These are phyloP conservation scores for Tamandua tetradactyla DNA, from an alignment of 2,797 vertebrate species.

Conservation along the genomic window DNA sequence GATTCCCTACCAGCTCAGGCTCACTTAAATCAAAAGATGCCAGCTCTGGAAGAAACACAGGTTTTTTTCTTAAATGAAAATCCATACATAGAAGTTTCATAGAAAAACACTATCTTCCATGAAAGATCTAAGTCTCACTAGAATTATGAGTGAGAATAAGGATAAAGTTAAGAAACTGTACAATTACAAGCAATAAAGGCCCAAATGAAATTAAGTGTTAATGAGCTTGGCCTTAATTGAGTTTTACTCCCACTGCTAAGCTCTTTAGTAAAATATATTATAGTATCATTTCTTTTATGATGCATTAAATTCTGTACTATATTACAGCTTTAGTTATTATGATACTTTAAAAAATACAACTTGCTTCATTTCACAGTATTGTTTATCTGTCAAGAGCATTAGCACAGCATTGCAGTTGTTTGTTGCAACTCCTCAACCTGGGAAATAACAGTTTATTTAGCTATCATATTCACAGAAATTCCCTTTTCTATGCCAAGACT, in stretches of 20 bases:
- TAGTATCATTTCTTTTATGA: slow-evolving; percentile 74
- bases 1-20: neutral
- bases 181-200: slow-evolving; percentile 60
- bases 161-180: slow-evolving; percentile 72
- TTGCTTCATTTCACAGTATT: slow-evolving; percentile 71
- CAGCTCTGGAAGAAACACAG: neutral
- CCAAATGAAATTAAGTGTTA: slow-evolving; percentile 73
- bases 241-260: slow-evolving; percentile 74
- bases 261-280: slow-evolving; percentile 72
- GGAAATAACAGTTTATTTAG: slow-evolving; percentile 61
- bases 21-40: neutral
- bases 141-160: slow-evolving; percentile 52
- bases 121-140: slow-evolving; percentile 44
- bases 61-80: neutral
- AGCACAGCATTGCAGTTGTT: slow-evolving; percentile 53
- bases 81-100: neutral
- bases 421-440: slow-evolving; percentile 49
- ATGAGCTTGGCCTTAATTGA: slow-evolving; percentile 70
- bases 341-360: slow-evolving; percentile 62
- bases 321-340: slow-evolving; percentile 73
- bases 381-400: slow-evolving; percentile 63
- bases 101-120: neutral
- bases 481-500: slow-evolving; percentile 51
- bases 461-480: slow-evolving; percentile 61
- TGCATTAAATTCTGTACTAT: slow-evolving; percentile 72